Percentiles rank a stretch among this genome's conserved stretches.
phyloP scores from a whole-genome alignment of 1,140 invertebrate species.

The Cryptotermes secundus region DNA sequence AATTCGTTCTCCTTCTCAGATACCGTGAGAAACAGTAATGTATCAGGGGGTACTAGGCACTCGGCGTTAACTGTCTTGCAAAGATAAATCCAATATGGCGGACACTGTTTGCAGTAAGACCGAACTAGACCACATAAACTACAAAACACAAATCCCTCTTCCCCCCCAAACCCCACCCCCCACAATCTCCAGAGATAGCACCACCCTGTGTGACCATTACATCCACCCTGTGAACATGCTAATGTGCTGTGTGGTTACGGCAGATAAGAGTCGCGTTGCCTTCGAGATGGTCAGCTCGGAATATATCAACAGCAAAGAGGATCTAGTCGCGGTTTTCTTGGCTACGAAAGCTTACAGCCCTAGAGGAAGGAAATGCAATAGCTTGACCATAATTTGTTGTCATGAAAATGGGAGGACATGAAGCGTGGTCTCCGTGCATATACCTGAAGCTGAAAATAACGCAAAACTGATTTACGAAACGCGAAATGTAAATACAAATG shows the following conservation, averaged over 20 bases:
- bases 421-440: background rate
- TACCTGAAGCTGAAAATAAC: background rate
- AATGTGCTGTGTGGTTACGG: background rate
- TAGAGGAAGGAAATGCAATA: background rate
- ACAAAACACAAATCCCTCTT: background rate
- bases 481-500: background rate
- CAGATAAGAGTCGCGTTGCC: background rate
- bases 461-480: background rate
- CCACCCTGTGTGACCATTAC: background rate
- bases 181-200: too few species aligned
- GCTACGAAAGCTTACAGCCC: background rate
- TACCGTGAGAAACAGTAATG: background rate
- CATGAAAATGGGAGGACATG: background rate
- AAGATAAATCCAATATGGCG: conserved; percentile 12
- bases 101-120: background rate
- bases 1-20: background rate
- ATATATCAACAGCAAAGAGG: background rate
- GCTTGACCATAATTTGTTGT: background rate
- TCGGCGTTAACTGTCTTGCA: background rate
- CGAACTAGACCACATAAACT: background rate
- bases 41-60: background rate
- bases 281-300: background rate
- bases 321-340: background rate
- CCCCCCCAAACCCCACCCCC: too few species aligned
- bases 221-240: background rate